Evolutionary conservation across 1,140 invertebrate species (phyloP).

Genomic region (Adelges cooleyi): DNA sequence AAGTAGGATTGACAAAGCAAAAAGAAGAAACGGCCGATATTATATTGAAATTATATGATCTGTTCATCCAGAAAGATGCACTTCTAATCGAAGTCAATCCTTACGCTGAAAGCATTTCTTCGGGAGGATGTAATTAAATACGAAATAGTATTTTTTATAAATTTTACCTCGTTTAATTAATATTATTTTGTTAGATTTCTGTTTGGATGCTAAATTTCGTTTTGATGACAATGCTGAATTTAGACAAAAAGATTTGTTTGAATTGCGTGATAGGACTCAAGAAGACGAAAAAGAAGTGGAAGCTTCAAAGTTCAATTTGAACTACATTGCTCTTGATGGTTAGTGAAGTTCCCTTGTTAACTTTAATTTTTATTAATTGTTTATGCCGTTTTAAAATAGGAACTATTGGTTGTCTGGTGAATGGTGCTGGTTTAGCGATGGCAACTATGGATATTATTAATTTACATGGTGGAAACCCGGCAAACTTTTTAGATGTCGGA

Average conservation of each 20-base stretch:
- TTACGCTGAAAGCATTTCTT: constrained; percentile 77
- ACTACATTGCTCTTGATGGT: constrained; percentile 94
- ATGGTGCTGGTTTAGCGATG: constrained; percentile 97
- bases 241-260: constrained; percentile 84
- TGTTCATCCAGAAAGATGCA: constrained; percentile 86
- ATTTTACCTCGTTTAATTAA: constrained; percentile 65
- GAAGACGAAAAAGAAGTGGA: constrained; percentile 90
- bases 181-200: constrained; percentile 57
- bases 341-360: no score
- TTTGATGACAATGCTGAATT: constrained; percentile 95
- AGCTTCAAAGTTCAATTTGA: constrained; percentile 82
- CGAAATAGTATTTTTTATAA: constrained; percentile 42
- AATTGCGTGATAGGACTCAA: constrained; percentile 74
- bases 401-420: constrained; percentile 55
- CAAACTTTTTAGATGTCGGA: constrained; percentile 93
- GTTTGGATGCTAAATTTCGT: constrained; percentile 85
- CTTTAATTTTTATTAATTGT: constrained; percentile 7
- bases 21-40: constrained; percentile 65
- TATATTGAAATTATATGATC: constrained; percentile 73
- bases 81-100: constrained; percentile 93
- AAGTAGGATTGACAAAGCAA: constrained; percentile 67
- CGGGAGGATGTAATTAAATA: constrained; percentile 50
- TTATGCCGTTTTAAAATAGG: constrained; percentile 35
- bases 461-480: constrained; percentile 82
- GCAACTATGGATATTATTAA: constrained; percentile 98